Evolutionary conservation across 1,140 invertebrate species (phyloP).

Genomic region (Brachionus rubens): DNA sequence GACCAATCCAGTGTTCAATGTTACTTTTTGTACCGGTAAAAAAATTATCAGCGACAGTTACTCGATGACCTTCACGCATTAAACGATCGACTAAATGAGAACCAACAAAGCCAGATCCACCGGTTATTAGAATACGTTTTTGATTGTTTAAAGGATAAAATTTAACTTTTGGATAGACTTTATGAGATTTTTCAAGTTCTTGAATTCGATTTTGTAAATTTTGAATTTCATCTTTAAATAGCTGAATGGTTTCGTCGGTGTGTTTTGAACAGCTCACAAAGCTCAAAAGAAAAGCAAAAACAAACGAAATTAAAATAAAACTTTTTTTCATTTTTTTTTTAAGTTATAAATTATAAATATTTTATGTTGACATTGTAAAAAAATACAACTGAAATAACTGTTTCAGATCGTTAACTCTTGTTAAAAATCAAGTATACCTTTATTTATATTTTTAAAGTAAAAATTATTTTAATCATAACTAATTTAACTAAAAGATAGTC

Average conservation of each 20-base stretch:
- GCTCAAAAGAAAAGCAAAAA: neutral
- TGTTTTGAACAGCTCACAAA: neutral
- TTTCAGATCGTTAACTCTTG: too few species aligned
- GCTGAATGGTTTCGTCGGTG: neutral
- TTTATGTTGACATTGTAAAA: too few species aligned
- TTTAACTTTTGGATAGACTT: slow-evolving; percentile 42
- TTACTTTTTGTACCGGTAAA: slow-evolving; percentile 94
- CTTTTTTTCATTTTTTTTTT: too few species aligned
- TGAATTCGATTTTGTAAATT: neutral
- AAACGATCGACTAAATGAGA: slow-evolving; percentile 92
- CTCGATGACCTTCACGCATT: slow-evolving; percentile 94
- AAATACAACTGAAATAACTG: too few species aligned
- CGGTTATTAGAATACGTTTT: slow-evolving; percentile 87
- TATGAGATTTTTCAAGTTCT: slow-evolving; percentile 22
- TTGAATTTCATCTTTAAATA: neutral
- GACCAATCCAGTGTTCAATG: slow-evolving; percentile 97
- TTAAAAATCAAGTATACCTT: too few species aligned
- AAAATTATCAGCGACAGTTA: slow-evolving; percentile 96
- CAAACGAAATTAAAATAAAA: neutral
- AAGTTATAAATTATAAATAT: too few species aligned
- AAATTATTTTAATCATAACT: too few species aligned
- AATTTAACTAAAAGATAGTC: too few species aligned
- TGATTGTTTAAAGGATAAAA: slow-evolving; percentile 62
- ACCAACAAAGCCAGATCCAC: slow-evolving; percentile 97
- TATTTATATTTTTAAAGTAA: too few species aligned